Evolutionary conservation across 2,113 vertebrate species (phyloP), one percentile per base, ranked within the genome.

Genomic region (Lasiurus cinereus): DNA sequence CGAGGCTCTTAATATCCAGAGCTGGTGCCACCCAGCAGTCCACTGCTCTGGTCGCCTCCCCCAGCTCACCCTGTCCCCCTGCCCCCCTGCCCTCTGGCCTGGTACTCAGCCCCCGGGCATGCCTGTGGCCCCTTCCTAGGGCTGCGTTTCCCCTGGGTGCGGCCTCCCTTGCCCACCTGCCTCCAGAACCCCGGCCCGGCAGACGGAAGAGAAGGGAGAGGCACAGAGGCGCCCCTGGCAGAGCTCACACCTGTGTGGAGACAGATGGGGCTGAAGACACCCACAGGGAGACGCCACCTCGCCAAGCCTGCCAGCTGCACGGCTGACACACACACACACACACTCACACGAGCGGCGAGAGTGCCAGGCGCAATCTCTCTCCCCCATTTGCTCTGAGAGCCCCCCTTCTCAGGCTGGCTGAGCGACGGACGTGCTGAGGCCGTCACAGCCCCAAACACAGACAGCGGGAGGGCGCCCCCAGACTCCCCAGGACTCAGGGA

Each of bases 341-440:
- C 10, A 11, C 46, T 5, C 46, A 11, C 46, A 48, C 2, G 6
- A 79, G 0, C 1, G 6, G 84, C 18, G 3, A 16, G 54, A 52
- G 0, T 9, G 85, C 8, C 80, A 19, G 18, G 66, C 9, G 50
- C 22, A 50, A 70, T 22, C 36, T 13, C 6, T 31, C 14, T 77
- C 62, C 39, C 39, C 0, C 6, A 4, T 15, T 56, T 24, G 33
- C 29, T 83, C 15, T 22, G 27, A 12, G 43, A 27, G 14, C 21
- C 31, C 3, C 52, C 36, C 15, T 18, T 18, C 46, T 29, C 67
- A 4, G 74, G 67, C 67, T 0, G 1, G 74, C 50, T 29, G 66
- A 5, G 0, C 0, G 52, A 21, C 1, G 52, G 54, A 54, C 9
- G 0, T 0, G 0, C 22, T 0, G n/a, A 24, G 84, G 67, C 74